Evolutionary conservation across 2,797 vertebrate species (phyloP).

Genomic region (Chloroceryle inda): DNA sequence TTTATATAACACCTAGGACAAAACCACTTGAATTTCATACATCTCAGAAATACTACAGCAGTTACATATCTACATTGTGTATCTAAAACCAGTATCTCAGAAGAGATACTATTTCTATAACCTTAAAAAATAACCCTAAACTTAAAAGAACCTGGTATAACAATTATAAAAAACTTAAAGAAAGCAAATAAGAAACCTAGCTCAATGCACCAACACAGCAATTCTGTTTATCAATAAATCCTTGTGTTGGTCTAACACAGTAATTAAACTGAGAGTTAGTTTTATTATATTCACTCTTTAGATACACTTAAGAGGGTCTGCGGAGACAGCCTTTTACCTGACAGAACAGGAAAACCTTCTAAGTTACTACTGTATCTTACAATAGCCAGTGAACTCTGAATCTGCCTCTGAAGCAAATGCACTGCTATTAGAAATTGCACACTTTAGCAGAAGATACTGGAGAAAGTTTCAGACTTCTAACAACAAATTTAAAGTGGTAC

Average conservation of each 20-base stretch:
- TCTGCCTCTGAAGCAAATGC: not conserved
- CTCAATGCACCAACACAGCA: fast-evolving
- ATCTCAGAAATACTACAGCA: not conserved
- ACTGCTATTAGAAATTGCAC: not conserved
- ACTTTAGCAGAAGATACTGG: not conserved
- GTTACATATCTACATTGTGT: not conserved
- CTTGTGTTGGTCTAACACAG: too few species aligned
- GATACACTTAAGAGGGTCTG: not conserved
- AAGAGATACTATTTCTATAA: not conserved
- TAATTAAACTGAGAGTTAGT: not conserved
- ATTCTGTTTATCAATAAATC: not conserved
- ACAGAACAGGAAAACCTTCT: not conserved
- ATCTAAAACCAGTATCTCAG: not conserved
- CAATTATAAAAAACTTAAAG: not conserved
- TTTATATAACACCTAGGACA: not conserved
- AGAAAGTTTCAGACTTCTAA: not conserved
- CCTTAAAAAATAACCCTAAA: not conserved
- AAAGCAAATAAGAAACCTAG: not conserved
- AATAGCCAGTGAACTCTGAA: not conserved
- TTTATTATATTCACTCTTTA: not conserved
- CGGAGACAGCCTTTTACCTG: not conserved
- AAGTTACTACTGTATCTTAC: not conserved
- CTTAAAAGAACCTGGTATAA: not conserved
- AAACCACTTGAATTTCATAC: not conserved
- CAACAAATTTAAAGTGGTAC: not conserved